Evolutionary conservation across 1,140 invertebrate genomes (phyloP).

Genomic region (Drosophila paulistorum): DNA sequence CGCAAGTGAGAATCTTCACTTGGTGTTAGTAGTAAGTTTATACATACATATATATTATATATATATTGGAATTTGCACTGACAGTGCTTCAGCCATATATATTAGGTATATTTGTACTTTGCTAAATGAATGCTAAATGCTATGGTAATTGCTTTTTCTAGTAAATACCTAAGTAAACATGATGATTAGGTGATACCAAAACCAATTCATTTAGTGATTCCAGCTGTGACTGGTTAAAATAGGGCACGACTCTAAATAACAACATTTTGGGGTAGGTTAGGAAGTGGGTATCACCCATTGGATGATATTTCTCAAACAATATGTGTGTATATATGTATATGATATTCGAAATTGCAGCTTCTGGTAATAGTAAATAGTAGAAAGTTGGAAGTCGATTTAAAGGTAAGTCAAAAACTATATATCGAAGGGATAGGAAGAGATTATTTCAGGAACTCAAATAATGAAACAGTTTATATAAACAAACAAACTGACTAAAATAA

Average conservation of each 20-base stretch:
- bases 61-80: slow-evolving; percentile 51
- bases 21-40: not conserved
- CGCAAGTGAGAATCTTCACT: slow-evolving; percentile 3
- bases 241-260: not conserved
- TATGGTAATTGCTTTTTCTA: slow-evolving; percentile 1
- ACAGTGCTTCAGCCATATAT: not conserved
- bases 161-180: slow-evolving; percentile 3
- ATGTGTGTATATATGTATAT: too few relatives aligned
- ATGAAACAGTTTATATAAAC: too few relatives aligned
- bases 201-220: slow-evolving; percentile 17
- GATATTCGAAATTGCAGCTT: too few relatives aligned
- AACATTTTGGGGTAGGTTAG: slow-evolving; percentile 42
- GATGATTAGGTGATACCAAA: not conserved
- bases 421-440: too few relatives aligned
- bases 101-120: not conserved
- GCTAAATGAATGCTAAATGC: too few relatives aligned
- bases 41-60: not conserved
- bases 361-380: too few relatives aligned
- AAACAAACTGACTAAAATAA: too few relatives aligned
- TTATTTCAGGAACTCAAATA: too few relatives aligned
- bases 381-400: too few relatives aligned
- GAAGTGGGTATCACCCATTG: not conserved
- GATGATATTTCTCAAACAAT: too few relatives aligned
- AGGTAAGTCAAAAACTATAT: too few relatives aligned
- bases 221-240: slow-evolving; percentile 14